Evolutionary conservation across 1,140 invertebrate species (phyloP).

Genomic region (Hycleus phaleratus): DNA sequence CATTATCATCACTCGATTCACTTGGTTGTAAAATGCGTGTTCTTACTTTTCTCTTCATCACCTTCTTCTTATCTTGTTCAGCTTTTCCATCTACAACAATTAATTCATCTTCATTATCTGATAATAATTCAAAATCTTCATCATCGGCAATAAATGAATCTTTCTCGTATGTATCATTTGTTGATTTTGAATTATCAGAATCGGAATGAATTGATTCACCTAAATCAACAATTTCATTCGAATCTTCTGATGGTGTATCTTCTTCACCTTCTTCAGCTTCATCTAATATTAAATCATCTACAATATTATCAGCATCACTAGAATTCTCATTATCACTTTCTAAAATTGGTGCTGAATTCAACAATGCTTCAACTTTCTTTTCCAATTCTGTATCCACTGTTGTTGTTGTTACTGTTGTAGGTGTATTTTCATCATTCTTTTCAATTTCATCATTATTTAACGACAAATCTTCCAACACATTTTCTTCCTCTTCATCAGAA

Average conservation of each 20-base stretch:
- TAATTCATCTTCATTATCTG: conserved; percentile 23
- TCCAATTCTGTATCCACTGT: neutral
- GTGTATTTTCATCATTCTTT: neutral
- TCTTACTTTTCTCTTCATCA: neutral
- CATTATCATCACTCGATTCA: conserved; percentile 1
- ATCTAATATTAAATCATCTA: conserved; percentile 9
- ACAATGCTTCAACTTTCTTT: neutral
- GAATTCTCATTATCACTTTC: conserved; percentile 9
- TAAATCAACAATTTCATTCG: conserved; percentile 25
- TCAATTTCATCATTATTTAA: neutral
- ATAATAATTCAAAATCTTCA: conserved; percentile 22
- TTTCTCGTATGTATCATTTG: conserved; percentile 20
- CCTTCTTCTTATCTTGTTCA: conserved; percentile 6
- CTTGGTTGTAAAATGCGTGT: conserved; percentile 11
- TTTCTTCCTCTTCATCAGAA: too few species aligned
- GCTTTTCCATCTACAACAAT: conserved; percentile 1
- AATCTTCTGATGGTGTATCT: conserved; percentile 25
- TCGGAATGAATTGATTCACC: conserved; percentile 26
- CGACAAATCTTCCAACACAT: too few species aligned
- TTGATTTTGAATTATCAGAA: conserved; percentile 5
- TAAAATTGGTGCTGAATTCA: conserved; percentile 1
- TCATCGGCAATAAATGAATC: conserved; percentile 28
- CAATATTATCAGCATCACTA: neutral
- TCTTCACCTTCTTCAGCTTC: conserved; percentile 29
- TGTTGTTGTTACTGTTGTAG: neutral